Base-by-base conservation (phyloP, 1,140 invertebrate genomes). In the Drosophila jambulina region DNA sequence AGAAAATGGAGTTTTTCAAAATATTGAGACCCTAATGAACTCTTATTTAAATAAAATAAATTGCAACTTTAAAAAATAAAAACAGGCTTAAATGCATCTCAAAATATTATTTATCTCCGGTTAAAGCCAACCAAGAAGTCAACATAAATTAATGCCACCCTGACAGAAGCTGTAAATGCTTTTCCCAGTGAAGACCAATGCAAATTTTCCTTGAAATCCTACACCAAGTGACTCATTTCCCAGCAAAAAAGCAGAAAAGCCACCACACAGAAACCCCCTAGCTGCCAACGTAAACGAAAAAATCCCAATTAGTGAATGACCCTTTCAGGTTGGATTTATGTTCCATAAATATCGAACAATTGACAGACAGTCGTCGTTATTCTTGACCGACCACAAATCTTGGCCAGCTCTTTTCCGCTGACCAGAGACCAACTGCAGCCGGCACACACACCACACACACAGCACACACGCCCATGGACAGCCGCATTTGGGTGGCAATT, bases 401-500 rank as follows among this genome's bases (percentile, higher is more conserved):
- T 70, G 62, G 27, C 48, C 67, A 67, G n/a, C 27, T 17, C 19
- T 36, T 64, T 53, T 46, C 51, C 69, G 67, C 53, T 32, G 34
- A 7, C 27, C 19, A 15, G 27, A 23, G 38, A 36, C 8, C 25
- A 23, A 53, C 68, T 45, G 63, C 48, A 42, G 23, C 5, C 21
- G 32, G 23, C 42, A 51, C 23, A 40, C 29, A 38, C 36, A 6
- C 42, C 29, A 49, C 29, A 38, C 38, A 42, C 58, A 32, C 42
- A 10, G 2, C 9, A 40, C 32, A 29, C 32, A 62, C 60, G 21
- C 45, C 25, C 13, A 27, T 7, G 34, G 48, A n/a, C n/a, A 29
- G 36, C 64, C 68, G 34, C 65, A 72, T 48, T 63, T 72, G 67
- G 51, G 48, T 67, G 84, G 56, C 72, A 84, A 78, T 88, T 90